These are phyloP conservation scores for Urosaurus nigricauda DNA, from an alignment of 2,797 vertebrate genomes.

Conservation along the genomic window DNA sequence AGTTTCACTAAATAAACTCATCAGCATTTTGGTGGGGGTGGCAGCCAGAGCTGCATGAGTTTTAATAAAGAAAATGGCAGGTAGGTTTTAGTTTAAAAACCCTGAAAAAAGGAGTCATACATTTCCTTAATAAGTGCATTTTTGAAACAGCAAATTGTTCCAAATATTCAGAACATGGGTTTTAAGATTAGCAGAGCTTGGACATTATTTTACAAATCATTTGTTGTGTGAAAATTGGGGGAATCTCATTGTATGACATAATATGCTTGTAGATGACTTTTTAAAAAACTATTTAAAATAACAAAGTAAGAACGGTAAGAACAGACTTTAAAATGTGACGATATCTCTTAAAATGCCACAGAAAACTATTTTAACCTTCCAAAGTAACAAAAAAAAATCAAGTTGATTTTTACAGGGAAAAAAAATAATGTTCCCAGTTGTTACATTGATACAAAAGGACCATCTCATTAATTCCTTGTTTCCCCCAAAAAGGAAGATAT, in stretches of 20 bases:
- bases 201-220: not conserved
- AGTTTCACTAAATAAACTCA: conserved; percentile 63
- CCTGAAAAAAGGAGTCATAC: conserved; percentile 6
- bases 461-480: not conserved
- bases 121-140: no score
- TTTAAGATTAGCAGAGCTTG: conserved; percentile 22
- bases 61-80: conserved; percentile 51
- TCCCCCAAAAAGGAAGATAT: not conserved
- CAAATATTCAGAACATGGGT: conserved; percentile 38
- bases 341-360: not conserved
- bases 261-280: no score
- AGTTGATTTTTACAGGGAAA: no score
- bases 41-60: conserved; percentile 51
- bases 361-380: not conserved
- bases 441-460: not conserved
- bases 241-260: not conserved
- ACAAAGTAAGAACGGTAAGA: not conserved
- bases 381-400: not conserved
- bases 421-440: not conserved
- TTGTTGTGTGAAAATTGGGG: no score
- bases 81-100: conserved; percentile 39
- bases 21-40: conserved; percentile 36
- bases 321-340: not conserved
- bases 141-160: conserved; percentile 35
- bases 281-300: no score